Evolutionary conservation across 2,797 vertebrate species (phyloP).

Genomic region (Paedocypris micromegethes): DNA sequence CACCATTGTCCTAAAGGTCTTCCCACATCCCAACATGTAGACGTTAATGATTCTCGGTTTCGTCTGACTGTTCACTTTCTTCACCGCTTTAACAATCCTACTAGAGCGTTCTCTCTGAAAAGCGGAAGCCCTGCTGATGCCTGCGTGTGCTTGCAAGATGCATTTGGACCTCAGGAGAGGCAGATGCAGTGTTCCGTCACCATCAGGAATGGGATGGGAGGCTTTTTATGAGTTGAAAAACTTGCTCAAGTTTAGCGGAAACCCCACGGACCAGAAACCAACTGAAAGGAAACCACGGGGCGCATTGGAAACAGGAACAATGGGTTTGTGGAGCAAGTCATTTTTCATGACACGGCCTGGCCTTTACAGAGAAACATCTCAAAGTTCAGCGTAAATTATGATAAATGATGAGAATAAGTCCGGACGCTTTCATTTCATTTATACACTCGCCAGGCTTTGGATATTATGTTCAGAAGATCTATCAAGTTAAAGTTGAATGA

Average conservation of each 20-base stretch:
- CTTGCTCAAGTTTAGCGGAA: slow-evolving; percentile 39
- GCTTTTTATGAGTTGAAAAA: slow-evolving; percentile 35
- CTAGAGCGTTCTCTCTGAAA: neutral
- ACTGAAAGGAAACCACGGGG: slow-evolving; percentile 26
- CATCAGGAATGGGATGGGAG: slow-evolving; percentile 5
- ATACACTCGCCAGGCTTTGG: slow-evolving; percentile 1
- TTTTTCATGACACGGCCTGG: slow-evolving; percentile 43
- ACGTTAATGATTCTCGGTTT: too few species aligned
- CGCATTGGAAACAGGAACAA: slow-evolving; percentile 43
- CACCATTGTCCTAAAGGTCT: too few species aligned
- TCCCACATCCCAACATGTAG: too few species aligned
- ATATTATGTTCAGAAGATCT: slow-evolving; percentile 1
- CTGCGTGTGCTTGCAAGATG: neutral
- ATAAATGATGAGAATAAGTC: slow-evolving; percentile 51
- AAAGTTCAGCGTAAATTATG: slow-evolving; percentile 40
- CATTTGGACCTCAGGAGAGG: slow-evolving; percentile 20
- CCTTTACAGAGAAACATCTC: slow-evolving; percentile 40
- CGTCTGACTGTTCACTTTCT: neutral
- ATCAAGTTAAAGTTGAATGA: neutral
- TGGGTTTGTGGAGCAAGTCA: slow-evolving; percentile 37
- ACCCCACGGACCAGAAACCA: slow-evolving; percentile 23
- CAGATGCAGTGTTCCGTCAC: slow-evolving; percentile 28
- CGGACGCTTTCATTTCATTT: slow-evolving; percentile 43
- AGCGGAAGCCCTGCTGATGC: slow-evolving; percentile 5
- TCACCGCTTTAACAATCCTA: neutral